A percentile compares a stretch with the other conserved stretches of the same genome.
phyloP scores from a whole-genome alignment of 2,888 invertebrate species.

The Oscheius onirici region DNA sequence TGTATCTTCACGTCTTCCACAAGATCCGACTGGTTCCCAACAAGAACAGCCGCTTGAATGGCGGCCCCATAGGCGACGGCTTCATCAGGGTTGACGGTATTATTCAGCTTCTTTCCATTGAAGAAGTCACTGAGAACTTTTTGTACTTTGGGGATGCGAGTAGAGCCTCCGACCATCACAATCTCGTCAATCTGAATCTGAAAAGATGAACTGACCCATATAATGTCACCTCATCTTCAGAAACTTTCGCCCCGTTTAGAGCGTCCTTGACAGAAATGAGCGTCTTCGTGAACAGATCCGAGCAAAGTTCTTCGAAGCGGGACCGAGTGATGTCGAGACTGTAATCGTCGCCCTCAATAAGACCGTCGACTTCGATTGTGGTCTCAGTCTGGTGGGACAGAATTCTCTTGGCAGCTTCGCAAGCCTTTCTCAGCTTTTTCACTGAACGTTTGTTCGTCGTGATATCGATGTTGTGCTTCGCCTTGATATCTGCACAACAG shows the following conservation, averaged over 20 bases:
- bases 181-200: conserved; percentile 76
- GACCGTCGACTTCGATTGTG: conserved; percentile 89
- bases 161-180: conserved; percentile 88
- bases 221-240: conserved; percentile 78
- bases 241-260: conserved; percentile 80
- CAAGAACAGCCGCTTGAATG: conserved; percentile 75
- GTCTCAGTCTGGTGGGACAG: conserved; percentile 76
- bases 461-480: conserved; percentile 85
- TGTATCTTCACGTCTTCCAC: conserved; percentile 89
- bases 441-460: conserved; percentile 88
- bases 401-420: conserved; percentile 79
- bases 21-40: conserved; percentile 78
- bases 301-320: conserved; percentile 83
- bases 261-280: conserved; percentile 93
- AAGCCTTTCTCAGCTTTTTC: conserved; percentile 89
- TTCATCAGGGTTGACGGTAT: conserved; percentile 94
- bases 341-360: conserved; percentile 94
- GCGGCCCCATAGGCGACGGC: conserved; percentile 93
- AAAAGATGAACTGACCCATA: too few species aligned
- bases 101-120: conserved; percentile 94
- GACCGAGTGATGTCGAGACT: conserved; percentile 94
- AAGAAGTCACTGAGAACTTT: conserved; percentile 87
- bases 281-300: conserved; percentile 93
- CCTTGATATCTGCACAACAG: conserved; percentile 74
- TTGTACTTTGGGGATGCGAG: conserved; percentile 96